Evolutionary conservation across 2,113 vertebrate genomes (phyloP).

Genomic region (Pedionomus torquatus): DNA sequence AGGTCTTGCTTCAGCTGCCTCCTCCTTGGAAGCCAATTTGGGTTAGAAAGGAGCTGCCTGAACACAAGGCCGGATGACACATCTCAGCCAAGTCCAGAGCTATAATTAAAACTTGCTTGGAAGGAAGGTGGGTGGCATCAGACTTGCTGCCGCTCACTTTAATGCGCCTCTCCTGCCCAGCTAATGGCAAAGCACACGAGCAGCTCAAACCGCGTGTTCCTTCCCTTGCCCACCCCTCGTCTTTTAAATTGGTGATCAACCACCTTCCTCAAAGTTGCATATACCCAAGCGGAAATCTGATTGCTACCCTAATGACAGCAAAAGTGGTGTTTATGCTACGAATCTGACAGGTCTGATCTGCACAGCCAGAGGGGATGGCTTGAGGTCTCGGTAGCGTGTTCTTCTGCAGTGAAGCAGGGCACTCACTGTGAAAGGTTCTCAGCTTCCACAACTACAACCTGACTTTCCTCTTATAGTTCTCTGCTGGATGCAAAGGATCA

Average conservation of each 20-base stretch:
- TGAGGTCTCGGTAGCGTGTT: rapidly evolving
- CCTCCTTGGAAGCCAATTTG: conserved; percentile 42
- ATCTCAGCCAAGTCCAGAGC: conserved; percentile 3
- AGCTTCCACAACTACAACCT: not conserved
- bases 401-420: not conserved
- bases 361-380: not conserved
- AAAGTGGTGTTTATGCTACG: not conserved
- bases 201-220: not conserved
- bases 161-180: not conserved
- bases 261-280: not conserved
- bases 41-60: conserved; percentile 13
- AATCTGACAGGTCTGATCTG: not conserved
- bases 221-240: not conserved
- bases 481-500: not conserved
- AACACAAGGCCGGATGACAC: not conserved
- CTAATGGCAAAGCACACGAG: not conserved
- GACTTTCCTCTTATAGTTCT: not conserved
- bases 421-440: rapidly evolving
- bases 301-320: not conserved
- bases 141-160: conserved; percentile 21
- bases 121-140: conserved; percentile 57
- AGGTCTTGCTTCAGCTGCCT: not conserved
- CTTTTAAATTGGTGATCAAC: not conserved
- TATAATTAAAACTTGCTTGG: conserved; percentile 59
- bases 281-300: not conserved